Evolutionary conservation across 1,140 invertebrate species (phyloP), one percentile per base, ranked within the genome.

Genomic region (Drosophila parabipectinata): DNA sequence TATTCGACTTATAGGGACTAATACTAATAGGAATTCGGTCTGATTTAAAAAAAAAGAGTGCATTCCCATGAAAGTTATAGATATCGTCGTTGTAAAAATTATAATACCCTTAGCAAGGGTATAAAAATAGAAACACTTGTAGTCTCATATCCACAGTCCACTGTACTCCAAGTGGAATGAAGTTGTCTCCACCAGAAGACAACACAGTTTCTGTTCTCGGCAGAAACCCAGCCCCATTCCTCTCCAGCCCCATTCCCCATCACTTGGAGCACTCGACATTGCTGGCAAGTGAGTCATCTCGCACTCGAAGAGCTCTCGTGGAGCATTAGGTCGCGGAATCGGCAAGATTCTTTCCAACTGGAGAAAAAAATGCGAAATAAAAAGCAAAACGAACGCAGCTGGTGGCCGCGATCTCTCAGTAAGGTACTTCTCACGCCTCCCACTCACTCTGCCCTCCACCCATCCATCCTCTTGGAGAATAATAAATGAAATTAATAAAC

Each of bases 401-500:
- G 79, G 79, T 81, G 79, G 79, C 79, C 73, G 34, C 47, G 47
- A 52, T 47, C 59, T 32, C 44, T 10, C 14, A 10, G 7, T 10
- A 15, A 15, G 44, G 1, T 6, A 14, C 47, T 9, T 6, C 60
- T 37, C 30, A 28, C 15, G 14, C 24, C 15, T 1, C 18, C 44
- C 15, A 18, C 44, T 21, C 21, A 12, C 24, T 4, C 24, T 4
- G 1, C 24, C 1, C 48, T 1, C 26, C 26, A 0, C 5, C 12
- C 15, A 15, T 30, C n/a, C 24, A 6, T 30, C 50, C 3, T 14
- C 4, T 28, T 9, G 12, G 12, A 8, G 53, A 57, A 41, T 7
- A 68, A 73, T 74, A 69, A 74, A 79, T 52, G 53, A 69, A 83
- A 81, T 81, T 81, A 83, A 82, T 81, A 81, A 81, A 81, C 79